A percentile compares a stretch with the other conserved stretches of the same genome.
phyloP scores from a whole-genome alignment of 2,888 invertebrate species.

The Tiphia femorata region DNA sequence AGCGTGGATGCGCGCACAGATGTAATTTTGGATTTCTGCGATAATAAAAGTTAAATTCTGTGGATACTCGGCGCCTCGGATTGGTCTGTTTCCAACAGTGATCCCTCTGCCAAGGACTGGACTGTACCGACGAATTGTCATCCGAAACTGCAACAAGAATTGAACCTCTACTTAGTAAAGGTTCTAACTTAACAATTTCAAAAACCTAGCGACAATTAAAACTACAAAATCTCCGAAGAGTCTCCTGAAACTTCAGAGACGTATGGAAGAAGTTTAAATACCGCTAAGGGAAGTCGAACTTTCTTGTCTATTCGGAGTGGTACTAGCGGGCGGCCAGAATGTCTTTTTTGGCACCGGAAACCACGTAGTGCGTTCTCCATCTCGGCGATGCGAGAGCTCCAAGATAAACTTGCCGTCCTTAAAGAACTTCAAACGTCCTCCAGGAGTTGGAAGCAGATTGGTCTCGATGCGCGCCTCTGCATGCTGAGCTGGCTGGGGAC shows the following conservation, averaged over 20 bases:
- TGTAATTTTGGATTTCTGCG: conserved; percentile 72
- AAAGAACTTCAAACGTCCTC: conserved; percentile 85
- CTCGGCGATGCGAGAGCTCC: conserved; percentile 83
- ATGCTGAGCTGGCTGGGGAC: conserved; percentile 59
- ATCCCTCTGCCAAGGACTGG: conserved; percentile 91
- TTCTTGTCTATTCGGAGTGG: conserved; percentile 78
- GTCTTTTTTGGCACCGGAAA: conserved; percentile 90
- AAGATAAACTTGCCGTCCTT: conserved; percentile 93
- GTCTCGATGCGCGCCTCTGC: conserved; percentile 61
- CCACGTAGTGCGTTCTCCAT: conserved; percentile 88
- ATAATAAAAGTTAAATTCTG: conserved; percentile 81
- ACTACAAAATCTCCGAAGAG: not conserved
- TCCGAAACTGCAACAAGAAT: conserved; percentile 86
- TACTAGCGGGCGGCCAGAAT: conserved; percentile 86
- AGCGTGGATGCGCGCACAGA: conserved; percentile 68
- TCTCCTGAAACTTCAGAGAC: not conserved
- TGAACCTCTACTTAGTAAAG: conserved; percentile 8
- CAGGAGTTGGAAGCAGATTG: conserved; percentile 70
- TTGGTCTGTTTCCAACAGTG: conserved; percentile 89
- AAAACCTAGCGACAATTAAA: not conserved
- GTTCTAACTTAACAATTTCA: conserved; percentile 9
- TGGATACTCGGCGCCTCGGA: conserved; percentile 81
- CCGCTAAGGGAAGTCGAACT: conserved; percentile 87
- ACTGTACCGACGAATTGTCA: conserved; percentile 91
- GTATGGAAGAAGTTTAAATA: too few species aligned